Evolutionary conservation across 2,113 vertebrate genomes (phyloP).

Genomic region (Neotoma lepida): DNA sequence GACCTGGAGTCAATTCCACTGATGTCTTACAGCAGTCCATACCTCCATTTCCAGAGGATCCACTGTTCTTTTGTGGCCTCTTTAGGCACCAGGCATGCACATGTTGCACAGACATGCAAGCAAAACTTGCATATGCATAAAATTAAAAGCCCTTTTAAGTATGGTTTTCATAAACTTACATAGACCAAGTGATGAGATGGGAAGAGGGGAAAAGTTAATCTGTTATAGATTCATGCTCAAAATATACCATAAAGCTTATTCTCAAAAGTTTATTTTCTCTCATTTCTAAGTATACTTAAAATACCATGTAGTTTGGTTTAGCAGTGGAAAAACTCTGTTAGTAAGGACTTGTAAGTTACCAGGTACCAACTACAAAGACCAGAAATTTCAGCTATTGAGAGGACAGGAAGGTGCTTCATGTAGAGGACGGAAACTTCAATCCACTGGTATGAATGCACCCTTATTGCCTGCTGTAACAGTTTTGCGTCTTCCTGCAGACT

Average conservation of each 20-base stretch:
- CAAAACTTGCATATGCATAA: background rate
- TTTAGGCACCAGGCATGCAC: background rate
- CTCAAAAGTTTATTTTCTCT: background rate
- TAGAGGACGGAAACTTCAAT: background rate
- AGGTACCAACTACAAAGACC: background rate
- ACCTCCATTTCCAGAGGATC: background rate
- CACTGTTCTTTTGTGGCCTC: background rate
- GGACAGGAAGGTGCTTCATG: background rate
- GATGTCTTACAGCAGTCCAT: background rate
- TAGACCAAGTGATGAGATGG: background rate
- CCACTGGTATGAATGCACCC: background rate
- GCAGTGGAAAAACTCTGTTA: background rate
- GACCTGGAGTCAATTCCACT: background rate
- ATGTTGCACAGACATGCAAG: background rate
- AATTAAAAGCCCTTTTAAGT: background rate
- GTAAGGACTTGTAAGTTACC: background rate
- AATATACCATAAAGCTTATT: background rate
- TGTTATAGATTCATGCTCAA: background rate
- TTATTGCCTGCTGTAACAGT: background rate
- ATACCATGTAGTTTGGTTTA: background rate
- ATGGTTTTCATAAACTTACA: background rate
- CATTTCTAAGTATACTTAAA: background rate
- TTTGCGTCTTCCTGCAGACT: background rate
- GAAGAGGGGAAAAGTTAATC: background rate
- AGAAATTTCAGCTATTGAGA: constrained; percentile 9